Conservation (phyloP, 30 jellyfish, hydroid and myxozoan species). For the Morbakka virulenta region DNA sequence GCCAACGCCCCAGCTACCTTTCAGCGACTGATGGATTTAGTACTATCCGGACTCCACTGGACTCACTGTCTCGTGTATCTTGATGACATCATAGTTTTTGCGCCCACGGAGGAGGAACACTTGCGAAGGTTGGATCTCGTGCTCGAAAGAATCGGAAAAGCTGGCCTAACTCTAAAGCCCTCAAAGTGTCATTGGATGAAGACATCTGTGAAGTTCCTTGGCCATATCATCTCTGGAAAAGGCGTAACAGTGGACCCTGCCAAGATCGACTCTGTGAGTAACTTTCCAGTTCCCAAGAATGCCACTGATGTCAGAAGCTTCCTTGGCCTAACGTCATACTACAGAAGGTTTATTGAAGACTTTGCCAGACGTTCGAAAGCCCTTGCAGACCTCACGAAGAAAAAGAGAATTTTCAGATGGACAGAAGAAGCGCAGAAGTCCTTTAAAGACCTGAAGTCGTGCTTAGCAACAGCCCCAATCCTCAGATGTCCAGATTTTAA, state of each 20-base stretch:
- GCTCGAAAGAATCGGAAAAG: constrained; percentile 23
- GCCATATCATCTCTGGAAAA: constrained; percentile 21
- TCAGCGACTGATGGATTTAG: constrained; percentile 35
- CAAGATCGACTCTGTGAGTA: constrained; percentile 18
- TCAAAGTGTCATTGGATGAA: constrained; percentile 41
- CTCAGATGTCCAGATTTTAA: constrained; percentile 31
- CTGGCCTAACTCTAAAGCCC: constrained; percentile 41
- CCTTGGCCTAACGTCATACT: constrained; percentile 25
- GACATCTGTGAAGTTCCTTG: constrained; percentile 34
- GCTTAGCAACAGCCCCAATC: constrained; percentile 38
- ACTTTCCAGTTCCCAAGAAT: constrained; percentile 13
- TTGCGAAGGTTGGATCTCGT: constrained; percentile 8
- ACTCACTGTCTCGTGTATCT: constrained; percentile 9
- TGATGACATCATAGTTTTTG: constrained; percentile 33
- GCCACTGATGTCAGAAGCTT: constrained; percentile 12
- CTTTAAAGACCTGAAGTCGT: constrained; percentile 7
- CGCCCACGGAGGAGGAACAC: constrained; percentile 33
- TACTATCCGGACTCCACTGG: constrained; percentile 16
- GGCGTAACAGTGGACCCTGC: constrained; percentile 35
- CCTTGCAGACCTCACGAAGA: constrained; percentile 43
- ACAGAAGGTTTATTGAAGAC: constrained; percentile 19
- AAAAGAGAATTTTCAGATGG: constrained; percentile 26
- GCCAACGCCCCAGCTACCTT: constrained; percentile 40
- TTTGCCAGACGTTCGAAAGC: constrained; percentile 16
- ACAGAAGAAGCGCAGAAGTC: constrained; percentile 36